Conservation (phyloP, 2,888 invertebrate species). For the Tyria jacobaeae region DNA sequence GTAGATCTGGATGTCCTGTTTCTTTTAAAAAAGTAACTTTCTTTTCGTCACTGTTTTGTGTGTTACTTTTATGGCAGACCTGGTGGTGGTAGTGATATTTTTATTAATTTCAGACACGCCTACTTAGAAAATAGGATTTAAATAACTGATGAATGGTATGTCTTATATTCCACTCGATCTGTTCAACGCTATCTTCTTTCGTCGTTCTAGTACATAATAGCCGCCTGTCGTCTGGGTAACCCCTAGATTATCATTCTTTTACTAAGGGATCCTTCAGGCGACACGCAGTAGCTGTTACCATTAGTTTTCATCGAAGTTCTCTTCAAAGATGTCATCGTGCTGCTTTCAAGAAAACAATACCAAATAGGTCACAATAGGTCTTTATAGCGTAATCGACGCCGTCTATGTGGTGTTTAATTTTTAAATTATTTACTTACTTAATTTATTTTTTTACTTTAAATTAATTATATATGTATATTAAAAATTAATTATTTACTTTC, state of each 20-base stretch:
- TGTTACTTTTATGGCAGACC: background rate
- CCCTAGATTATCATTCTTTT: conserved; percentile 13
- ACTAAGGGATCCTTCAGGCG: conserved; percentile 20
- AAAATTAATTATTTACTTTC: too few relatives aligned
- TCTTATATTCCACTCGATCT: background rate
- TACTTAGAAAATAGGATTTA: background rate
- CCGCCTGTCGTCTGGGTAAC: conserved; percentile 22
- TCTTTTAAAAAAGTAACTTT: too few relatives aligned
- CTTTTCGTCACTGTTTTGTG: background rate
- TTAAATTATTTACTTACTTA: too few relatives aligned
- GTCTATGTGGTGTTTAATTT: too few relatives aligned
- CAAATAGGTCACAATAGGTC: background rate
- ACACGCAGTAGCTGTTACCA: conserved; percentile 13
- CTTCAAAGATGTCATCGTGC: background rate
- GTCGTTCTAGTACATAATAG: conserved; percentile 14
- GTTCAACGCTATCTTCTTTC: background rate
- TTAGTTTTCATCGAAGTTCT: conserved; percentile 1
- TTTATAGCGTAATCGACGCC: background rate
- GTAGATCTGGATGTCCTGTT: too few relatives aligned
- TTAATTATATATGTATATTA: too few relatives aligned
- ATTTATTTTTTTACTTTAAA: too few relatives aligned
- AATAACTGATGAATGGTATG: background rate
- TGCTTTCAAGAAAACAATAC: background rate
- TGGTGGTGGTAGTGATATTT: too few relatives aligned
- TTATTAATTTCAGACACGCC: too few relatives aligned